Base-by-base conservation (phyloP, 2,888 invertebrate genomes). In the Saturnia japonica region DNA sequence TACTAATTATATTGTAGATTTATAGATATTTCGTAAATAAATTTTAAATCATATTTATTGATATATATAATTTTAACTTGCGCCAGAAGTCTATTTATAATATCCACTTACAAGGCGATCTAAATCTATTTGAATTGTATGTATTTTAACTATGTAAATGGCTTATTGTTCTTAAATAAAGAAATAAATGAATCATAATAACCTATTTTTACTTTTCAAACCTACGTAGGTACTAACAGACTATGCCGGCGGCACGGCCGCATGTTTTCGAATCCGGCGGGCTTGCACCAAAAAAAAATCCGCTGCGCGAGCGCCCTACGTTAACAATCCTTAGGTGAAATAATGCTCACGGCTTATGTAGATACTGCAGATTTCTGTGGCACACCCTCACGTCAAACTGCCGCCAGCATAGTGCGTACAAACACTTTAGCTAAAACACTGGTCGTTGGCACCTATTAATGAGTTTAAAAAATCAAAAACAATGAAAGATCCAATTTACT, bases 161-260 rank as follows among this genome's bases (percentile, higher is more conserved):
- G 93, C 93, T 93, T 93, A 91, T 88, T 87, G 89, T 89, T 88
- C 91, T 91, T 88, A 83, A 85, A 86, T 86, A 86, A 89, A 89
- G 88, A 84, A 93, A 91, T 91, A 91, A 93, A 91, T 88, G 85
- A 87, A 88, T 92, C 85, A 93, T 90, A 89, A 89, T 87, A 80
- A 88, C 88, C 80, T 85, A 1, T 12, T 25, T 93, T 93, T 71
- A 91, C 88, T 91, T 82, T 22, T 45, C 8, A 51, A 42, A 43
- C 43, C 54, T 9, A 57, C 16, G 3, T 40, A 28, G 1, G 0
- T 34, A n/a, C 47, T 43, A n/a, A 51, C n/a, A n/a, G n/a, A n/a
- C n/a, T n/a, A n/a, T n/a, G n/a, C n/a, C n/a, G n/a, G n/a, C n/a
- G n/a, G n/a, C n/a, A n/a, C n/a, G n/a, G n/a, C n/a, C n/a, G n/a